Evolutionary conservation across 2,888 invertebrate species (phyloP).

Genomic region (Diabrotica balteata): DNA sequence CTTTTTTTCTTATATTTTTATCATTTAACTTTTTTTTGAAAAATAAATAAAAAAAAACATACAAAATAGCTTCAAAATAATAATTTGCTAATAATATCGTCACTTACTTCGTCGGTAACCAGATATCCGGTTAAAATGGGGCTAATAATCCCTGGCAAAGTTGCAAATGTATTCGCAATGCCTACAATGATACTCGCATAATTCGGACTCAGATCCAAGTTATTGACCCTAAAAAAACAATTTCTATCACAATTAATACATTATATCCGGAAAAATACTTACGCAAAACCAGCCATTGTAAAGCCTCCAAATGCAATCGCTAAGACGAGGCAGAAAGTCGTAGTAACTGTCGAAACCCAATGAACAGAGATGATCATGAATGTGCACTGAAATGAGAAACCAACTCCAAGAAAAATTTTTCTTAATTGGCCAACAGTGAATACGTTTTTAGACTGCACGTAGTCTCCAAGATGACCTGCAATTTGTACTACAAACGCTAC

Average conservation of each 20-base stretch:
- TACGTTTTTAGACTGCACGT: conserved; percentile 68
- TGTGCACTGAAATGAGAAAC: conserved; percentile 78
- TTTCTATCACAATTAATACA: no score
- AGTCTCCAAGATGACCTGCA: conserved; percentile 85
- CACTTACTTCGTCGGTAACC: conserved; percentile 36
- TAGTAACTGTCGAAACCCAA: conserved; percentile 64
- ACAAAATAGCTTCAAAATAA: no score
- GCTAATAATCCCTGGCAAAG: conserved; percentile 43
- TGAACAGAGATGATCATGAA: conserved; percentile 87
- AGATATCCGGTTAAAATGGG: conserved; percentile 44
- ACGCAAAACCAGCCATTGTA: conserved; percentile 39
- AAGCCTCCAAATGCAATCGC: conserved; percentile 38
- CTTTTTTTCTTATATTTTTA: no score
- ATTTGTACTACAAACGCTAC: conserved; percentile 83
- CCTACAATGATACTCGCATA: conserved; percentile 43
- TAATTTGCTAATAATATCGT: conserved; percentile 1
- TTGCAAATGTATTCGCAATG: conserved; percentile 42
- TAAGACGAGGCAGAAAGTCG: conserved; percentile 36
- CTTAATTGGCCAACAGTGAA: conserved; percentile 77
- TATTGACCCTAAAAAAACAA: conserved; percentile 39
- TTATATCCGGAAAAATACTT: conserved; percentile 5
- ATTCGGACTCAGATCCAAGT: conserved; percentile 44
- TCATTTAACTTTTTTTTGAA: no score
- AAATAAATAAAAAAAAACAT: no score
- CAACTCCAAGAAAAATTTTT: conserved; percentile 73